Base-by-base conservation (phyloP, 2,797 vertebrate species). In the Melopsittacus undulatus region DNA sequence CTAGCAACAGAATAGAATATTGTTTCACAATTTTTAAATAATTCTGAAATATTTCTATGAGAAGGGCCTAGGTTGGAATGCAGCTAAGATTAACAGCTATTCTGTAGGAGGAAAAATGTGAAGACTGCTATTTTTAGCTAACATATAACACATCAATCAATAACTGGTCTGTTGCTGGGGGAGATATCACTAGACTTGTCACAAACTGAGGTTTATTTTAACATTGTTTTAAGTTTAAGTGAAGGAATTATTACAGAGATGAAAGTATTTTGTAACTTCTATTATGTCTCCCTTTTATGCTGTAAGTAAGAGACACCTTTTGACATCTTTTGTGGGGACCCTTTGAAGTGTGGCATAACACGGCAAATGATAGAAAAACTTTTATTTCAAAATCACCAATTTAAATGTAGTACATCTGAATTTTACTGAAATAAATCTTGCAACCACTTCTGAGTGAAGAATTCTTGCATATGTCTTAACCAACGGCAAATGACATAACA, bases 121-220 rank as follows among this genome's bases (percentile, higher is more conserved):
- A 85, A 26, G 43, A 56, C 62, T 17, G 70, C 90, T 94, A 84
- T 94, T 95, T 97, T 93, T 93, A 91, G 64, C 75, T 89, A 85
- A 93, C 84, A 76, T 48, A 34, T 76, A 84, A 73, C 54, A 77
- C 42, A 51, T 72, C 86, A 96, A 62, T 96, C 92, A 90, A 75
- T 89, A 83, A 87, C 22, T 80, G n/a, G 42, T 75, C 67, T 68
- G 17, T 81, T 92, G 70, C 76, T 89, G 56, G 36, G 27, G 23
- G 51, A 0, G 1, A 72, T 72, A 80, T 49, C 68, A 64, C 94
- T 77, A 61, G 42, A 57, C 27, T 89, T 91, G 61, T 40, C 69
- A 82, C 38, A 92, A 75, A 23, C 32, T 32, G 34, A 10, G 2
- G 80, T 90, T 87, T 84, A 64, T 66, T 70, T 87, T 90, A 74